Conservation (phyloP, 2,888 invertebrate genomes). For the Drosophila robusta region DNA sequence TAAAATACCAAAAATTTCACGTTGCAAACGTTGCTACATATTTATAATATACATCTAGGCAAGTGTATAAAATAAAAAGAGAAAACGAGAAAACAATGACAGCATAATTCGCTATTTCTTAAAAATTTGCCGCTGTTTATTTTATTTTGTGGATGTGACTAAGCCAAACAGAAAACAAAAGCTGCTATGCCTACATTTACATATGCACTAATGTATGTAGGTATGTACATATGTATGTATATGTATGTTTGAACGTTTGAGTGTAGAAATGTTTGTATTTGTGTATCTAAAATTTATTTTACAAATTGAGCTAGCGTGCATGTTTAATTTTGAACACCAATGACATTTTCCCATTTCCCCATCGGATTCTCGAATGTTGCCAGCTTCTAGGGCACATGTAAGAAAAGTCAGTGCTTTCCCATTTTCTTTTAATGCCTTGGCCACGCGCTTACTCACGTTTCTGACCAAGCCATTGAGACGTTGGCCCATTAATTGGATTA, state of each 20-base stretch:
- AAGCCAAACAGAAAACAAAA: constrained; percentile 31
- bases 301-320: constrained; percentile 3
- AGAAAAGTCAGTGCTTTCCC: constrained; percentile 24
- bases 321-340: constrained; percentile 34
- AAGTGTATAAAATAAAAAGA: constrained; percentile 3
- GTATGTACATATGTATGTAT: not conserved
- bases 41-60: not conserved
- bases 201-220: constrained; percentile 4
- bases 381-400: constrained; percentile 29
- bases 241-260: constrained; percentile 19
- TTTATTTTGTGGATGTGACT: constrained; percentile 13
- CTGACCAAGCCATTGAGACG: constrained; percentile 30
- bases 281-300: constrained; percentile 6
- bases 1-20: not conserved
- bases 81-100: constrained; percentile 22
- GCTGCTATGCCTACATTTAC: constrained; percentile 36
- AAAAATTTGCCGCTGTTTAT: constrained; percentile 20
- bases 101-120: constrained; percentile 32
- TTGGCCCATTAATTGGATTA: constrained; percentile 68
- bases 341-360: constrained; percentile 39
- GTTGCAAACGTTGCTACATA: not conserved
- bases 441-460: constrained; percentile 38
- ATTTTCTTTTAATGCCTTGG: constrained; percentile 29
- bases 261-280: not conserved
- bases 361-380: constrained; percentile 3